phyloP scores from a whole-genome alignment of 2,797 vertebrate species.

The Myripristis jacobus region DNA sequence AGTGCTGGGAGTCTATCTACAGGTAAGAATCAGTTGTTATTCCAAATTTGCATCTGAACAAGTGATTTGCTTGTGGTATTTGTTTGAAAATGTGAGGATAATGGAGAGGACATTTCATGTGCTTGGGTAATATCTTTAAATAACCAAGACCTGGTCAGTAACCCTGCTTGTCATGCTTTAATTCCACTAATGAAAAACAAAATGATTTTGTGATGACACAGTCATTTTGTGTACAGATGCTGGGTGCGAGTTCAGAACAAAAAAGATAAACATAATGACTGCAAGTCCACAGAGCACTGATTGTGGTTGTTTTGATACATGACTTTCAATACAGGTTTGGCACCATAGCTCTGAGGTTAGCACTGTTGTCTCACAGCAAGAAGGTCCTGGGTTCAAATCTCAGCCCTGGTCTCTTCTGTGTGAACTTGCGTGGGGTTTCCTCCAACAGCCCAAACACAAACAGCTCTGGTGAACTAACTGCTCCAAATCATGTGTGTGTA shows the following conservation, averaged over 20 bases:
- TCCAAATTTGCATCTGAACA: conserved; percentile 11
- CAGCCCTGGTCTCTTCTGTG: too few species aligned
- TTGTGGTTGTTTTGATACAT: not conserved
- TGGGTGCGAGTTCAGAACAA: not conserved
- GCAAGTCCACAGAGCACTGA: not conserved
- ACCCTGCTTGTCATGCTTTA: too few species aligned
- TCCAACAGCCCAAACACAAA: too few species aligned
- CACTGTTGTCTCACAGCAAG: too few species aligned
- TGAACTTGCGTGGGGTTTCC: too few species aligned
- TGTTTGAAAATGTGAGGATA: not conserved
- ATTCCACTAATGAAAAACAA: not conserved
- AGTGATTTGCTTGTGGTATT: conserved; percentile 5
- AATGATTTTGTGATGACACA: not conserved
- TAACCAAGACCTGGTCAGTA: not conserved
- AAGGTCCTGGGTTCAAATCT: too few species aligned
- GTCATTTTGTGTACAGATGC: not conserved
- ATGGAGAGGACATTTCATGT: not conserved
- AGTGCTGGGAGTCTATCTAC: not conserved
- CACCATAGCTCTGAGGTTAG: too few species aligned
- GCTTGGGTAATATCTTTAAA: not conserved
- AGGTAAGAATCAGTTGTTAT: not conserved
- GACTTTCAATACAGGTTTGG: not conserved
- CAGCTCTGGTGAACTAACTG: too few species aligned
- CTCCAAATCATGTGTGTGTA: too few species aligned
- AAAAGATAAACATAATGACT: not conserved